Conservation (phyloP, 2,797 vertebrate genomes). For the Arremon brunneinucha region DNA sequence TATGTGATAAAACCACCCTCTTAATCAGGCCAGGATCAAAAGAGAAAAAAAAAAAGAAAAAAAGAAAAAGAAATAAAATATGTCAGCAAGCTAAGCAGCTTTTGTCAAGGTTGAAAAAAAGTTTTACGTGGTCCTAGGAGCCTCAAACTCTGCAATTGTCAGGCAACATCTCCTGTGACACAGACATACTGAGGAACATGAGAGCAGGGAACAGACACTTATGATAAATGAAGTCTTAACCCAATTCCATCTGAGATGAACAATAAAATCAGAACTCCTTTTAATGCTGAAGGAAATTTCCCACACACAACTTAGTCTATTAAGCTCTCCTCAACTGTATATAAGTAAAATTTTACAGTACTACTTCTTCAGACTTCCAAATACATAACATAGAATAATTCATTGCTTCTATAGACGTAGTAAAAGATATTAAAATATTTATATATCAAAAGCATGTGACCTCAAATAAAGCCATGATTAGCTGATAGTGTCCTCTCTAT, state of each 20-base stretch:
- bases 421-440: not conserved
- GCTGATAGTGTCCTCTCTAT: not conserved
- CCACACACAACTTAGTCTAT: not conserved
- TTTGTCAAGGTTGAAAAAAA: not conserved
- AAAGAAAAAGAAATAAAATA: fast-evolving
- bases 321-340: not conserved
- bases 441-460: not conserved
- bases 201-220: not conserved
- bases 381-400: not conserved
- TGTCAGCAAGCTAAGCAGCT: not conserved
- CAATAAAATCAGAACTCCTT: not conserved
- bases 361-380: not conserved
- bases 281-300: not conserved
- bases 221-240: not conserved
- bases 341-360: not conserved
- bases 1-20: not conserved
- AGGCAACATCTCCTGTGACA: not conserved
- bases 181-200: not conserved
- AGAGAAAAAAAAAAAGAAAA: fast-evolving
- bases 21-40: not conserved
- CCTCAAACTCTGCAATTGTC: not conserved
- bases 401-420: not conserved
- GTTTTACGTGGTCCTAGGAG: not conserved
- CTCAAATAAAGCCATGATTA: not conserved
- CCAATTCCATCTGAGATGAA: not conserved